Base-by-base conservation (phyloP, 2,797 vertebrate genomes). In the Diceros bicornis region DNA sequence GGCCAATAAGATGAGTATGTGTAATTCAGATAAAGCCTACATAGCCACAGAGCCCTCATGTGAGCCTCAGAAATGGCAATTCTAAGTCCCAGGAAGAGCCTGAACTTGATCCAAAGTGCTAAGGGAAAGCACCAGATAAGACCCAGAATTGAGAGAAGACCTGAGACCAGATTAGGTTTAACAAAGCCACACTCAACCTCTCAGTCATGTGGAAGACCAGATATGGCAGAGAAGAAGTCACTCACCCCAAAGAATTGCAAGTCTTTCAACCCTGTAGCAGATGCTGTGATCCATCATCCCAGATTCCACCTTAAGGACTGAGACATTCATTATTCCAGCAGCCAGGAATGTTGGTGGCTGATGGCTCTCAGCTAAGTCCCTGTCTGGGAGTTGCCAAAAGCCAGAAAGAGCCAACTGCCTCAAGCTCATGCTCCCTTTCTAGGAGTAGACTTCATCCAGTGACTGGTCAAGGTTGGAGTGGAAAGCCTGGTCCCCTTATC, bases 171-270 rank as follows among this genome's bases (percentile, higher is more conserved):
- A 55, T 74, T 74, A 91, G 41, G 69, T 66, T 79, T 71, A 85
- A 69, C 82, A 95, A 95, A 96, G 52, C 41, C 68, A 97, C 6
- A 64, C 18, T 94, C 50, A 62, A 17, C 3, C 21, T 64, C 79
- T 3, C 74, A 90, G 47, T 25, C 17, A 25, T 47, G 8, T 44
- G 81, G 21, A 68, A 57, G 61, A 64, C n/a, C 21, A 92, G 44
- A 71, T 23, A 29, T 34, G 34, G 32, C 44, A 91, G 23, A 88
- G 20, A 32, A 87, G 17, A 32, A 72, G 14, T 85, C 34, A 32
- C 6, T 66, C 8, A 3, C 9, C 47, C 32, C 57, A 72, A 9
- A 74, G 16, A 83, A 95, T 32, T 62, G 16, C 7, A 86, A 57
- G 44, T 57, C 52, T 41, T 92, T 94, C 57, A 84, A 78, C 32